A percentile compares a stretch with the other conserved stretches of the same genome.
phyloP scores from a whole-genome alignment of 2,113 vertebrate genomes.

The Prionailurus viverrinus region DNA sequence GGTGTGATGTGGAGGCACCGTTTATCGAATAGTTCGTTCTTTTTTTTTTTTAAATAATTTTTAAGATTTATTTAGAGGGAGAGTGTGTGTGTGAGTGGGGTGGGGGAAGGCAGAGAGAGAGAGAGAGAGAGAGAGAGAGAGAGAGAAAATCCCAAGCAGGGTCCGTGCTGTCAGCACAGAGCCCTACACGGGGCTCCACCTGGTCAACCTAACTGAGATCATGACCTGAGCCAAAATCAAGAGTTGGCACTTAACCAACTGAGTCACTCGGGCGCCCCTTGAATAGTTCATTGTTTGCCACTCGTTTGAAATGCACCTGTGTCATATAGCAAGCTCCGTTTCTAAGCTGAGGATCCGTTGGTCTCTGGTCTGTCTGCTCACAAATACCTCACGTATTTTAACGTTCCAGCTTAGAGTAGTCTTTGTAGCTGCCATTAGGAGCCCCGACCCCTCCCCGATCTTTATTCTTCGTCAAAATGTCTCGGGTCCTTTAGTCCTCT shows the following conservation, averaged over 20 bases:
- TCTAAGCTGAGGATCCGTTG: neutral
- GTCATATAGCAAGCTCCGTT: neutral
- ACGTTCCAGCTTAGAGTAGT: neutral
- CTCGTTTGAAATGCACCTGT: neutral
- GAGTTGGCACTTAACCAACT: no score
- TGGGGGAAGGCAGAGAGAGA: no score
- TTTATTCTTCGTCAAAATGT: neutral
- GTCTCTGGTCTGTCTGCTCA: neutral
- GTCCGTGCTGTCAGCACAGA: no score
- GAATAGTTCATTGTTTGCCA: neutral
- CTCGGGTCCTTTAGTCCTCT: neutral
- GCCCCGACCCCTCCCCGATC: neutral
- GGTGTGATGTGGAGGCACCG: neutral
- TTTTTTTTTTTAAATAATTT: neutral
- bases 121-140: no score
- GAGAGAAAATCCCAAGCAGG: no score
- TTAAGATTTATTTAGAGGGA: no score
- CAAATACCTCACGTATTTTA: neutral
- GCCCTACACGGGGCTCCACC: no score
- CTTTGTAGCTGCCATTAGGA: neutral
- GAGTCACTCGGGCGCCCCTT: no score
- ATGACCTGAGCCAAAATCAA: no score
- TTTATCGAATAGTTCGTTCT: neutral
- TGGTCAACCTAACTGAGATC: no score
- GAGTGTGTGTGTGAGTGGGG: no score